Base-by-base conservation (phyloP, 1,140 invertebrate species). In the Heliconius melpomene region DNA sequence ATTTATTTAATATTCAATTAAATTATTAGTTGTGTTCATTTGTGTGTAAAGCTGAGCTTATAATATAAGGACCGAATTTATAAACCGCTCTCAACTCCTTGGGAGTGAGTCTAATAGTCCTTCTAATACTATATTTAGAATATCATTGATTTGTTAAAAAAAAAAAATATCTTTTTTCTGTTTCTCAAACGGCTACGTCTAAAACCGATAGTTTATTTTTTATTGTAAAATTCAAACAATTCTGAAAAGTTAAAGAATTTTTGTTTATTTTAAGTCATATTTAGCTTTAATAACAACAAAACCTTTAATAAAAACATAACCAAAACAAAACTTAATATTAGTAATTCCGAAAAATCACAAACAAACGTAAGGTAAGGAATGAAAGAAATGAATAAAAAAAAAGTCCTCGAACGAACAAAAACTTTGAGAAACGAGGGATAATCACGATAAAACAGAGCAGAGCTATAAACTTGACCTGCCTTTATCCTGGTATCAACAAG, bases 371-470 rank as follows among this genome's bases (percentile, higher is more conserved):
- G 75, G 7, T 60, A 46, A 46, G 40, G 38, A 66, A 66, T 66
- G 60, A 26, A 66, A 26, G 60, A 36, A 46, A 74, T 75, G 29
- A 75, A 66, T 87, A 88, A 86, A 88, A 89, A 85, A 84, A 86
- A 84, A 36, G 32, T 83, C 52, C 79, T 83, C 81, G 6, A 66
- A 29, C 23, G 76, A 85, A 87, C 83, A 81, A 88, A 84, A 79
- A 83, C 66, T 78, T 83, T 79, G 84, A 84, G 84, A 86, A 83
- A 84, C 86, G 87, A 86, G 87, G 86, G 86, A 87, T 87, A 91
- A 91, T 91, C 90, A 89, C 90, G 90, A 91, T 91, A 90, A 89
- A 87, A 90, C 88, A 85, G 84, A 82, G 86, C 83, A 78, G 79
- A 84, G 83, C 89, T 85, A 88, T 91, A 91, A 91, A 91, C 85